Base-by-base conservation (phyloP, 2,888 invertebrate genomes). In the Metacarcinus magister region DNA sequence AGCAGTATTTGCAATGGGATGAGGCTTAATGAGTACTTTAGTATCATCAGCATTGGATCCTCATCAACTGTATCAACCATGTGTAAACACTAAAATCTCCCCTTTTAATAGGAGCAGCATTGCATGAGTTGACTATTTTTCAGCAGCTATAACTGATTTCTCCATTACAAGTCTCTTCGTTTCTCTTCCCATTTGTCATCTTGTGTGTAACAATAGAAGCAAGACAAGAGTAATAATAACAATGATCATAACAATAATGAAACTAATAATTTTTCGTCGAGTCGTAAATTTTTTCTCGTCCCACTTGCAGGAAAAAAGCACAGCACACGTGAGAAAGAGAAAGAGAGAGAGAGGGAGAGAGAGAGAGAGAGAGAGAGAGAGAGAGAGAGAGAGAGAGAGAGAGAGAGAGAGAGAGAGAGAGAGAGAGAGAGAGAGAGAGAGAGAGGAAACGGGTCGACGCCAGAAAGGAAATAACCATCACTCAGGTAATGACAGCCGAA, bases 401-500 rank as follows among this genome's bases (percentile, higher is more conserved):
- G 32, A 82, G 82, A 44, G 94, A 75, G 39, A 82, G 16, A 32
- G 82, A 23, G 67, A 94, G 19, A 44, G 7, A 44, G 94, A 87
- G 46, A 44, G 44, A 94, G 60, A 44, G 82, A 87, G 46, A 44
- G 44, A 94, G 60, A 44, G 82, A n/a, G 82, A 75, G 39, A 82
- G 5, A 48, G 19, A 82, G 82, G 82, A 82, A 82, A 67, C 67
- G n/a, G 19, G 23, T 23, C n/a, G 67, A 67, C 19, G 67, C 5
- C 16, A 23, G 23, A 67, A 32, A 32, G 28, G 28, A 82, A 82
- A 82, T 82, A 82, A 28, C 82, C 82, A 82, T 82, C 82, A 82
- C 82, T 82, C 82, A 82, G 82, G n/a, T 82, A 82, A 82, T 82
- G 82, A 82, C 82, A 82, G 82, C 82, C 28, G 82, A 82, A 82